phyloP scores from a whole-genome alignment of 30 jellyfish, hydroid and myxozoan genomes.

The Aurelia sp. region DNA sequence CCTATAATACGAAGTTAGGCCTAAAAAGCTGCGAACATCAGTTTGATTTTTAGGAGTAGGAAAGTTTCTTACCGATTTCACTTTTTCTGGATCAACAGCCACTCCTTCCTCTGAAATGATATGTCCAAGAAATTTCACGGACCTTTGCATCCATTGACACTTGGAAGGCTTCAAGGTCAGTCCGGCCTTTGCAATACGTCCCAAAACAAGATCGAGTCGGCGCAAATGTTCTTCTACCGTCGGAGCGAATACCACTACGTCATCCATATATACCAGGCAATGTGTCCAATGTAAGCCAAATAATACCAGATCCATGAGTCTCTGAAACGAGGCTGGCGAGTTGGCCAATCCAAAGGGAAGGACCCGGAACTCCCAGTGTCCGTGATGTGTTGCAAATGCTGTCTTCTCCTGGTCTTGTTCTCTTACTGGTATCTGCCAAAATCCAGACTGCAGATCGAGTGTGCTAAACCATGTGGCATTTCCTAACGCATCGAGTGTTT shows the following conservation, averaged over 20 bases:
- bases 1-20: conserved; percentile 46
- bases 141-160: conserved; percentile 44
- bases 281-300: too few species aligned
- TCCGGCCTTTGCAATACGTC: conserved; percentile 47
- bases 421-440: conserved; percentile 69
- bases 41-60: conserved; percentile 27
- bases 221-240: conserved; percentile 43
- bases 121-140: conserved; percentile 66
- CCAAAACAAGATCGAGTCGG: conserved; percentile 46
- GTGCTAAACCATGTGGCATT: conserved; percentile 58
- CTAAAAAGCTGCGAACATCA: conserved; percentile 39
- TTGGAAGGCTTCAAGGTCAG: conserved; percentile 44
- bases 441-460: conserved; percentile 62
- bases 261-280: too few species aligned
- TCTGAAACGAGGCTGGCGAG: too few species aligned
- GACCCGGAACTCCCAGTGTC: too few species aligned
- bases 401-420: conserved; percentile 42
- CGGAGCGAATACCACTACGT: conserved; percentile 47
- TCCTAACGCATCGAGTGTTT: conserved; percentile 57
- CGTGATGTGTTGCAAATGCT: conserved; percentile 62
- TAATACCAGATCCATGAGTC: too few species aligned
- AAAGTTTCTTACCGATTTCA: conserved; percentile 25
- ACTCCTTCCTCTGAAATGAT: conserved; percentile 37
- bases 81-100: conserved; percentile 45
- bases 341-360: too few species aligned